Conservation (phyloP, 2,888 invertebrate species). For the Bombyx huttoni region DNA sequence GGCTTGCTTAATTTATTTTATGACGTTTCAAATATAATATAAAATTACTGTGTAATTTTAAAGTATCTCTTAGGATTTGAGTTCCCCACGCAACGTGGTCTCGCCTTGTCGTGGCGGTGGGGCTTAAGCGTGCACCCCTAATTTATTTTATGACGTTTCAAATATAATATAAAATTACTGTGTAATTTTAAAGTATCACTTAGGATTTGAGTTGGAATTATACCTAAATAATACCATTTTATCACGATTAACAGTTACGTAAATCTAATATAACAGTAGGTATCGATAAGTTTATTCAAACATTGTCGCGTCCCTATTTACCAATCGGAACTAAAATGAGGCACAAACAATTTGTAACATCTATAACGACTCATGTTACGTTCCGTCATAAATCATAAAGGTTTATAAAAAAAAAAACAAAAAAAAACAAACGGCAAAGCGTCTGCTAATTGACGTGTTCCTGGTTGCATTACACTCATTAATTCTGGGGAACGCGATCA, state of each 20-base stretch:
- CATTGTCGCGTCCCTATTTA: slow-evolving; percentile 16
- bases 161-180: background rate
- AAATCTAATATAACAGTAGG: slow-evolving; percentile 15
- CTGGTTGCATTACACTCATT: slow-evolving; percentile 37
- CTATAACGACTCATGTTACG: slow-evolving; percentile 54
- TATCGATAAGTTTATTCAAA: slow-evolving; percentile 17
- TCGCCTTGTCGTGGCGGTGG: too few species aligned
- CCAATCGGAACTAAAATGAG: slow-evolving; percentile 24
- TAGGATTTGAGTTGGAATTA: background rate
- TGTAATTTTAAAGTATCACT: background rate
- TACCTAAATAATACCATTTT: background rate
- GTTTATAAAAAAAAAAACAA: slow-evolving; percentile 40
- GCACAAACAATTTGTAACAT: slow-evolving; percentile 60
- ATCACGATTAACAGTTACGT: slow-evolving; percentile 5
- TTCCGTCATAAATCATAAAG: slow-evolving; percentile 56
- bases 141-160: too few species aligned
- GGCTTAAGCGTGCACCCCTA: too few species aligned
- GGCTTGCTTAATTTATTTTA: too few species aligned
- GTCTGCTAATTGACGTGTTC: slow-evolving; percentile 69
- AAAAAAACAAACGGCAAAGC: slow-evolving; percentile 42
- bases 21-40: background rate
- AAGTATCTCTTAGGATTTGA: background rate
- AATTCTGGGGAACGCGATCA: slow-evolving; percentile 15
- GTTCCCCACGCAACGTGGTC: too few species aligned
- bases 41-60: background rate